Evolutionary conservation across 2,113 vertebrate genomes (phyloP), one percentile per base, ranked within the genome.

Genomic region (Dermatemys mawii): DNA sequence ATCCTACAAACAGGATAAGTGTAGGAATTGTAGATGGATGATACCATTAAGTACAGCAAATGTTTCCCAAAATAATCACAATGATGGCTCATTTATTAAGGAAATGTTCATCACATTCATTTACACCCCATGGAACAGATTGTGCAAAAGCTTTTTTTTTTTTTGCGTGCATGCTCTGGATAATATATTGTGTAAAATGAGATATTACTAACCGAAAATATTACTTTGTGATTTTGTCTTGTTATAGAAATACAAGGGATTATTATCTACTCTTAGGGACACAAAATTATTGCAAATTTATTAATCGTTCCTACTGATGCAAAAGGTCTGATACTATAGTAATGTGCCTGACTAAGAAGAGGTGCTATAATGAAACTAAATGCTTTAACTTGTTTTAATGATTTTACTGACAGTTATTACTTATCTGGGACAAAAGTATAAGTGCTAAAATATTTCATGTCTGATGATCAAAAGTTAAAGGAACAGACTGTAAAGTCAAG

Each of bases 1-100:
- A 96, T 96, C 93, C 95, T 95, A 96, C 96, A 97, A 97, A 97
- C 92, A 97, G 97, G 95, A 98, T 97, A 97, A 98, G 97, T 95
- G 92, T 81, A 96, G 91, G 85, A 95, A 94, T 75, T 78, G 96
- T 95, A 97, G 96, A 98, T 96, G 95, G 94, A 97, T 97, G 93
- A 92, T 95, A 93, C 93, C 81, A 96, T 97, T 97, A 98, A 94
- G 82, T 88, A 88, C 55, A 96, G 91, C 88, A 96, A 97, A 93
- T 96, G 96, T 92, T 98, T 93, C 92, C 75, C 94, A 95, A 96
- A 97, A 97, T 89, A 92, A 95, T 96, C 94, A 95, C 26, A 17
- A 89, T 90, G 86, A 91, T 3, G 48, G 75, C 89, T 96, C 92
- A 95, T 97, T 98, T 97, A 95, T 97, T 96, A 97, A 95, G 97